Base-by-base conservation (phyloP, 2,797 vertebrate genomes). In the Sorex maritimensis region DNA sequence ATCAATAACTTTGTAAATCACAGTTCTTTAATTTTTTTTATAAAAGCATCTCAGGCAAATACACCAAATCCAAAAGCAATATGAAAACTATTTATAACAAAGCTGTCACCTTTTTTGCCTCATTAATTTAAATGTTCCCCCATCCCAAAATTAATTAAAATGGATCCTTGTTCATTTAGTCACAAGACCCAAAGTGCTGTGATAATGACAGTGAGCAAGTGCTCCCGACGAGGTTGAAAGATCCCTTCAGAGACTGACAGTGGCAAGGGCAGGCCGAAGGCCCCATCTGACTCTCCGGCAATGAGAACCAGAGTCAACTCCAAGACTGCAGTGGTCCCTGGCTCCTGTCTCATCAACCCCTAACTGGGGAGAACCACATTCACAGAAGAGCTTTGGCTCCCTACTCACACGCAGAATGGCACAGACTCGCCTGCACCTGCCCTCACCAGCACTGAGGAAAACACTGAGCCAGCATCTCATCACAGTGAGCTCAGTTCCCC, bases 341-440 rank as follows among this genome's bases (percentile, higher is more conserved):
- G 21, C n/a, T 88, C 11, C 11, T 74, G 71, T 44, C 80, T 82
- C 80, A 72, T 49, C 75, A 30, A 44, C 6, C 46, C 41, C 28
- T 46, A 41, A 44, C 41, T 5, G 2, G 1, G 21, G 17, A 38
- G 71, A 10, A 15, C 71, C 28, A 72, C 13, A 26, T 23, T 82
- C 73, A 26, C 28, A 26, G 41, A 83, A 87, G 41, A 30, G 23
- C 58, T 90, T 69, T 91, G 69, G 75, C 78, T 91, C 90, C 79
- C 73, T 77, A 71, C 81, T 77, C 8, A 34, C 12, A n/a, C 63
- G 63, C 21, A 73, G 15, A 80, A 61, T 68, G 41, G 71, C 91
- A 87, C 19, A 21, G 6, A 49, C 52, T 92, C n/a, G 6, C 46
- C 26, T 41, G 85, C 3, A 58, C 46, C 49, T 65, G 34, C 17